phyloP scores from a whole-genome alignment of 1,140 invertebrate genomes.

The Dendrolimus kikuchii region DNA sequence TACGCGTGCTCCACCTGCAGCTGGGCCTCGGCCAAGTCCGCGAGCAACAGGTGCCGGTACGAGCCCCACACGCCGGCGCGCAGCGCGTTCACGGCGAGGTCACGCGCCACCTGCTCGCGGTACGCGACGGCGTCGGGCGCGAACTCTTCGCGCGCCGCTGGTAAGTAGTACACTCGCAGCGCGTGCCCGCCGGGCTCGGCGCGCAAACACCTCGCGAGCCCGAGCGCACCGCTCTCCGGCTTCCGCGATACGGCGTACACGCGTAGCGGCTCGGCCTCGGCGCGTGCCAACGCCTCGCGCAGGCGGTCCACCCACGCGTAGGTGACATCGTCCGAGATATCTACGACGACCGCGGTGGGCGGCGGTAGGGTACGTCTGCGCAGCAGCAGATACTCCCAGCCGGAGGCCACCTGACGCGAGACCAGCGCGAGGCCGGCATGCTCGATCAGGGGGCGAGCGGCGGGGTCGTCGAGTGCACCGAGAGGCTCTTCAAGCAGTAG shows the following conservation, averaged over 20 bases:
- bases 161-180: constrained; percentile 80
- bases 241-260: constrained; percentile 77
- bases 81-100: constrained; percentile 88
- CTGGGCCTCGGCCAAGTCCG: constrained; percentile 72
- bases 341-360: constrained; percentile 60
- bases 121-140: constrained; percentile 74
- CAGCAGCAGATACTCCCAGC: constrained; percentile 75
- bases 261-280: constrained; percentile 73
- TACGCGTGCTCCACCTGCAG: constrained; percentile 91
- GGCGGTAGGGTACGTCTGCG: constrained; percentile 64
- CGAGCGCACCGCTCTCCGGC: constrained; percentile 80
- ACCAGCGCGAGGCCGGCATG: constrained; percentile 68
- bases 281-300: constrained; percentile 78
- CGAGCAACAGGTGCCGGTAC: constrained; percentile 85
- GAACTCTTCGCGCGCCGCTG: constrained; percentile 77
- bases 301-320: constrained; percentile 88
- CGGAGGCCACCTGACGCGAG: constrained; percentile 72
- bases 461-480: constrained; percentile 67
- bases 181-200: constrained; percentile 85
- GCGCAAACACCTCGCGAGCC: constrained; percentile 91
- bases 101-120: constrained; percentile 78
- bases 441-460: constrained; percentile 42
- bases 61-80: constrained; percentile 87
- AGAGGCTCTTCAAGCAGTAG: constrained; percentile 82
- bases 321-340: constrained; percentile 79